phyloP scores from a whole-genome alignment of 2,797 vertebrate genomes.

The Uromys caudimaculatus region DNA sequence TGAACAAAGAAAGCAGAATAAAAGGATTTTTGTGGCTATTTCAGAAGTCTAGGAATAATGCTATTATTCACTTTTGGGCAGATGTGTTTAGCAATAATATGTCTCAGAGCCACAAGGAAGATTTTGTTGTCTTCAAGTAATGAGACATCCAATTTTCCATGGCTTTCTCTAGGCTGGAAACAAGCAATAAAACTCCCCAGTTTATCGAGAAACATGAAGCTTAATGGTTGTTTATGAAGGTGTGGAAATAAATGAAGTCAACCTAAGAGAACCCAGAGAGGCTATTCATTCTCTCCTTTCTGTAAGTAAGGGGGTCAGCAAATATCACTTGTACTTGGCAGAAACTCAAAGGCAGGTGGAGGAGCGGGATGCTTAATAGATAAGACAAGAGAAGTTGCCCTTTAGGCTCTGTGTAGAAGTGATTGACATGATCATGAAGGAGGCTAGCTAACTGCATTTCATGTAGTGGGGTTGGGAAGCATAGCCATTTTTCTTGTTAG shows the following conservation, averaged over 20 bases:
- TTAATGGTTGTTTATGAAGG: constrained; percentile 52
- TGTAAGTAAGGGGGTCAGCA: background rate
- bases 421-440: background rate
- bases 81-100: background rate
- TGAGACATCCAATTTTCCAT: constrained; percentile 21
- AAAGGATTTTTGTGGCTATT: background rate
- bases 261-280: background rate
- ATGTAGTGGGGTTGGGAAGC: background rate
- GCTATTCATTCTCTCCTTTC: constrained; percentile 17
- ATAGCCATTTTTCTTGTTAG: background rate
- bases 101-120: background rate
- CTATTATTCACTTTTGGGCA: background rate
- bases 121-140: background rate
- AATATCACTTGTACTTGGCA: constrained; percentile 38
- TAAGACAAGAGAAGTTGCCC: background rate
- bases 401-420: background rate
- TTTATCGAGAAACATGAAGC: background rate
- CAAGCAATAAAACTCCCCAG: constrained; percentile 13
- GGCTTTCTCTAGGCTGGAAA: constrained; percentile 2
- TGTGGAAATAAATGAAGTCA: constrained; percentile 56
- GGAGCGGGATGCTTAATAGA: background rate
- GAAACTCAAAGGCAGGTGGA: background rate
- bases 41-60: constrained; percentile 48
- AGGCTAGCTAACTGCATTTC: background rate
- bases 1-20: background rate